A percentile compares a stretch with the other conserved stretches of the same genome.
These are phyloP conservation scores for Pampus argenteus DNA, from an alignment of 2,797 vertebrate species.

Conservation along the genomic window DNA sequence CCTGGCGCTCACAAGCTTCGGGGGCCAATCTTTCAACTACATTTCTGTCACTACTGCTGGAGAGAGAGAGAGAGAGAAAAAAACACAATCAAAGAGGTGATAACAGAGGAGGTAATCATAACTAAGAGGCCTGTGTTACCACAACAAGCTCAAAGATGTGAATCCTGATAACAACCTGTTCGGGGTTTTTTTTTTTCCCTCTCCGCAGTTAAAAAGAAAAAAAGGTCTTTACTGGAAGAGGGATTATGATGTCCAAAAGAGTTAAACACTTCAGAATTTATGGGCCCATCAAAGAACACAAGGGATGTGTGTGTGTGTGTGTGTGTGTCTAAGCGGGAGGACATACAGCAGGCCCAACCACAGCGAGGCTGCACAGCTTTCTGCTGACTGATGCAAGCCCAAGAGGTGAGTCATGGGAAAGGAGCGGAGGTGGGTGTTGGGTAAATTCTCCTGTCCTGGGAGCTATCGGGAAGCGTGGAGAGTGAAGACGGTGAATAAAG, in stretches of 20 bases:
- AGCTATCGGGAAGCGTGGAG: conserved; percentile 47
- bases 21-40: conserved; percentile 14
- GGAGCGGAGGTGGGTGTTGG: conserved; percentile 32
- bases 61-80: background rate
- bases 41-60: background rate
- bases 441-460: conserved; percentile 52
- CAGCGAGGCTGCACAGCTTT: conserved; percentile 65
- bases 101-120: conserved; percentile 36
- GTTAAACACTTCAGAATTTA: conserved; percentile 86
- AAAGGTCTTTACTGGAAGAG: conserved; percentile 84
- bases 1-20: conserved; percentile 4
- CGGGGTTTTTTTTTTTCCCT: conserved; percentile 52
- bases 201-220: conserved; percentile 50
- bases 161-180: conserved; percentile 75
- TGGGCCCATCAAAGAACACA: conserved; percentile 84
- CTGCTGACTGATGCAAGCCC: conserved; percentile 82
- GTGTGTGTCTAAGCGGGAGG: background rate
- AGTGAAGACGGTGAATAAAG: conserved; percentile 44
- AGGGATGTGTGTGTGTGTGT: conserved; percentile 39
- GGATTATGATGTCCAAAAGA: conserved; percentile 85
- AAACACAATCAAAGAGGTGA: conserved; percentile 18
- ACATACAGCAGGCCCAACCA: conserved; percentile 69
- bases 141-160: conserved; percentile 41
- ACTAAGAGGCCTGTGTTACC: conserved; percentile 41
- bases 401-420: conserved; percentile 79